Base-by-base conservation (phyloP, 2,113 vertebrate genomes). In the Apaloderma vittatum region DNA sequence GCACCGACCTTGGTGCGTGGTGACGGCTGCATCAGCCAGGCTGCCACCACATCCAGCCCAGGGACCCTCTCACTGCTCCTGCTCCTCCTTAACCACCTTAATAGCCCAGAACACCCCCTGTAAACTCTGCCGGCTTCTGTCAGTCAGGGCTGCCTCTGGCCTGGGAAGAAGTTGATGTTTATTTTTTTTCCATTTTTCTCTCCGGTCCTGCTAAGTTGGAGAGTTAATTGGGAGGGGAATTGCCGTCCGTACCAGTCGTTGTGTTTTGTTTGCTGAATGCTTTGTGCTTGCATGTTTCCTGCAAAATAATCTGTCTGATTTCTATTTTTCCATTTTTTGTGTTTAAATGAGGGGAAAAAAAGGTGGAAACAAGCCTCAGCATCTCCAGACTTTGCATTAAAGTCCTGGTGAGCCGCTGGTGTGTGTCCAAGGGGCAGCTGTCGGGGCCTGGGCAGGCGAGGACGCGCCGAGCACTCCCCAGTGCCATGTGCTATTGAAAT, bases 191-290 rank as follows among this genome's bases (percentile, higher is more conserved):
- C 5, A 2, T 80, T 73, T 90, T 57, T 45, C 34, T 70, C 40
- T 65, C 29, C 40, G 13, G 49, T 46, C 45, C 55, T 46, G 78
- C 21, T 24, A 46, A 91, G 30, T 1, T 65, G 51, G 79, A 73
- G 43, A 83, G 54, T 54, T 90, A 73, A 49, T 0, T 34, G 46
- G 29, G 49, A n/a, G 29, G 81, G 43, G 89, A 55, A 22, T 55
- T 1, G 0, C 59, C 1, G 0, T 45, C 65, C 5, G 4, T 19
- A 6, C 5, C 6, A 29, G 48, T 34, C 40, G 3, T 10, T 3
- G 30, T 11, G 8, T 3, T 71, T 32, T 2, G 0, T 54, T 51
- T 52, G 57, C 37, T 9, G 34, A 84, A 27, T 7, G 18, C 7
- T 66, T 45, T 3, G 36, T 12, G 11, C 34, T 32, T 21, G 19